Evolutionary conservation across 2,113 vertebrate species (phyloP).

Genomic region (Aptenodytes forsteri): DNA sequence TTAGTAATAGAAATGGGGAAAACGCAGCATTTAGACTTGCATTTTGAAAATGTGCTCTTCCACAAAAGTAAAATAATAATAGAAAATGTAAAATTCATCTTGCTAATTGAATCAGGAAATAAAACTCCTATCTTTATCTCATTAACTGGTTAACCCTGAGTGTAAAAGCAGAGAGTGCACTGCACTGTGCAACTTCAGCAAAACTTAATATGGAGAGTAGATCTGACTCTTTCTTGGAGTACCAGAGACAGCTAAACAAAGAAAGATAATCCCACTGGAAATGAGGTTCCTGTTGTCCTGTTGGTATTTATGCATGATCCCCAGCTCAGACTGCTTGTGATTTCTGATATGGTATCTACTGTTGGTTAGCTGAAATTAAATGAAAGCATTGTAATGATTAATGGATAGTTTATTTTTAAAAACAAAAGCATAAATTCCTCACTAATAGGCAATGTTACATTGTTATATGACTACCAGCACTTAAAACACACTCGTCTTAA

Average conservation of each 20-base stretch:
- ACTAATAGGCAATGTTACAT: background rate
- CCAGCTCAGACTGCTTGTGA: background rate
- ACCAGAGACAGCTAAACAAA: background rate
- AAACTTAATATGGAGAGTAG: background rate
- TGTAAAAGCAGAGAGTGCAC: background rate
- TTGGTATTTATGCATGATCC: background rate
- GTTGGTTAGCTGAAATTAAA: slow-evolving; percentile 46
- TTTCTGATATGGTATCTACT: background rate
- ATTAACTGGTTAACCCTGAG: background rate
- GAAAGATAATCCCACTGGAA: background rate
- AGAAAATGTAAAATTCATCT: background rate
- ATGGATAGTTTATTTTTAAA: slow-evolving; percentile 5
- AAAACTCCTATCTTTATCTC: background rate
- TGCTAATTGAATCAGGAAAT: background rate
- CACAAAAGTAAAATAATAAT: background rate
- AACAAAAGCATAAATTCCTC: background rate
- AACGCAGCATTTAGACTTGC: background rate
- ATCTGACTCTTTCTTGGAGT: background rate
- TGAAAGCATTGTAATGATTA: background rate
- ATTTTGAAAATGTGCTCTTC: background rate
- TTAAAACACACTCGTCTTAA: background rate
- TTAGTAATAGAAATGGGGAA: background rate
- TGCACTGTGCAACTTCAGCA: background rate
- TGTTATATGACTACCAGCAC: background rate
- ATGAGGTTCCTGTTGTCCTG: background rate